Evolutionary conservation across 1,140 invertebrate genomes (phyloP).

Genomic region (Charaxes varanes): DNA sequence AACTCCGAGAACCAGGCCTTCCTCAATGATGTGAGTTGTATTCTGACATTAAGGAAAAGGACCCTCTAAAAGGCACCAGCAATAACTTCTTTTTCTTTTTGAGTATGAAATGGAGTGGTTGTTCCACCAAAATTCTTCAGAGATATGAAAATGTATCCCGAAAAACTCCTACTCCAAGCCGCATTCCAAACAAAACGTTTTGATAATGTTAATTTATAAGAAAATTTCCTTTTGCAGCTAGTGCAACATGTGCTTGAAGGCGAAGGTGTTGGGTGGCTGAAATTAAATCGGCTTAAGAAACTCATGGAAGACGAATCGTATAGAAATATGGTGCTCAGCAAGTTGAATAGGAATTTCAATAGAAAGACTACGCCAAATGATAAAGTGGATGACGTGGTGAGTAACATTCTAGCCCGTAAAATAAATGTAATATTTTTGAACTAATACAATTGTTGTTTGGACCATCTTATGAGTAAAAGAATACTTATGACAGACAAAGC

Average conservation of each 20-base stretch:
- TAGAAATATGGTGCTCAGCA: conserved; percentile 95
- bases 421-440: neutral
- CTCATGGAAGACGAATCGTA: conserved; percentile 99
- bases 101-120: too few relatives aligned
- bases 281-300: conserved; percentile 94
- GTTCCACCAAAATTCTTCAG: too few relatives aligned
- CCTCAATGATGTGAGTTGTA: conserved; percentile 84
- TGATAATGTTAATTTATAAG: too few relatives aligned
- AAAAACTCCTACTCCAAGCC: too few relatives aligned
- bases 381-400: conserved; percentile 98
- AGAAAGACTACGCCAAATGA: conserved; percentile 95
- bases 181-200: too few relatives aligned
- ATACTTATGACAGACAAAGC: too few relatives aligned
- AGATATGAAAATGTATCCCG: too few relatives aligned
- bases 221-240: conserved; percentile 81
- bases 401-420: conserved; percentile 44
- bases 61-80: too few relatives aligned
- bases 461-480: too few relatives aligned
- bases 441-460: too few relatives aligned
- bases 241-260: conserved; percentile 94
- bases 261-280: conserved; percentile 97
- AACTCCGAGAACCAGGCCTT: conserved; percentile 92
- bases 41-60: too few relatives aligned
- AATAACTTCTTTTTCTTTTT: too few relatives aligned
- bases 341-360: conserved; percentile 95